Evolutionary conservation across 2,888 invertebrate genomes (phyloP), one percentile per base, ranked within the genome.

Genomic region (Zelleria hepariella): DNA sequence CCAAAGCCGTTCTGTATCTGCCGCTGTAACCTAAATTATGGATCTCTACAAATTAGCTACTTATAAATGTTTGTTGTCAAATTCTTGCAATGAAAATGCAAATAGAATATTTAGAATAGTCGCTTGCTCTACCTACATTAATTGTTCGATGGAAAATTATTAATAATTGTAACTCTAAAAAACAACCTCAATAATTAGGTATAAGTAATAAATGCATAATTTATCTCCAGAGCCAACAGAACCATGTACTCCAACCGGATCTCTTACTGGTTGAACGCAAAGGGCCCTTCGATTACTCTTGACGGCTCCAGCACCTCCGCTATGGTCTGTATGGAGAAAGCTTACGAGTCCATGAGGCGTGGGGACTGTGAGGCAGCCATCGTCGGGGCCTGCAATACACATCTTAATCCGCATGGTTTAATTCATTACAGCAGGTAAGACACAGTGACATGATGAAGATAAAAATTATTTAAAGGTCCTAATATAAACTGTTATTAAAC

Each of bases 341-440:
- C 61, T 15, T 59, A 59, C 26, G 55, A 53, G 23, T 52, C 59
- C 32, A 58, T 63, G 7, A 32, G 42, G 5, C 42, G 21, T 5
- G 63, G 63, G 2, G 48, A 49, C 23, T 63, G 63, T 24, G 63
- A 63, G 18, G 48, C 63, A 2, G 91, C 91, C 15, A 76, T 91
- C 59, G 90, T 91, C 18, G 90, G 86, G 7, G 91, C 90, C 21
- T 78, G 82, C 48, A 89, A 83, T 64, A 68, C 91, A 10, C 87
- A 86, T 60, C 70, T 91, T 24, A 88, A 90, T 60, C 90, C 91
- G 2, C 54, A 60, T 10, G 25, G 48, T 8, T 62, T 49, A 15
- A 48, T 60, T 7, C 63, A 60, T 47, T 63, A 60, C 18, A 52
- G 55, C 20, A 60, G 62, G 62, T 62, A 3, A 55, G 24, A 5